Evolutionary conservation across 2,113 vertebrate species (phyloP).

Genomic region (Todiramphus saurophagus): DNA sequence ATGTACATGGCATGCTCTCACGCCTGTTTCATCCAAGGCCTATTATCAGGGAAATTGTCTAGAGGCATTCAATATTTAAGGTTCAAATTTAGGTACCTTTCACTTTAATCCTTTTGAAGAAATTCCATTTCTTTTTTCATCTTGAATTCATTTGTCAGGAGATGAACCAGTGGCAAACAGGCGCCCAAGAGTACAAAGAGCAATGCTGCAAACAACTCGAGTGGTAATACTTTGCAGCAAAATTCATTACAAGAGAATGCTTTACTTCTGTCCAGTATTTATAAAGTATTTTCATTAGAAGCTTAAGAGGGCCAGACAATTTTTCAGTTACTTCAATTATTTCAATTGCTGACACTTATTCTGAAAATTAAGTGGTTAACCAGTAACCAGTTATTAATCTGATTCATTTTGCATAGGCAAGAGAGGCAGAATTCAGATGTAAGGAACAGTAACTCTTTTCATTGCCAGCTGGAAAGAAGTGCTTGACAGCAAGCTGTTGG

Average conservation of each 20-base stretch:
- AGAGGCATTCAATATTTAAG: not conserved
- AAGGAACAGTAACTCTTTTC: not conserved
- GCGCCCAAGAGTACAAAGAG: not conserved
- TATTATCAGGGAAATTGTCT: not conserved
- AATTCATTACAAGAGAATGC: not conserved
- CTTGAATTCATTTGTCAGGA: not conserved
- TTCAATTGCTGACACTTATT: not conserved
- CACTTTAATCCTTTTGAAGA: not conserved
- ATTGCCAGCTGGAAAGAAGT: not conserved
- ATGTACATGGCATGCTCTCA: not conserved
- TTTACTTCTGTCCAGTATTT: not conserved
- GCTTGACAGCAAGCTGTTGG: not conserved
- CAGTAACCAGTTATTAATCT: slow-evolving; percentile 19
- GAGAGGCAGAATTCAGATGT: not conserved
- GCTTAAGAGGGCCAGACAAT: not conserved
- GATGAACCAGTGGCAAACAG: not conserved
- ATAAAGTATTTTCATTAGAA: not conserved
- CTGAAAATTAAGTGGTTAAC: not conserved
- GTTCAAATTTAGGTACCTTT: not conserved
- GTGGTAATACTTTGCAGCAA: not conserved
- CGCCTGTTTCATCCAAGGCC: not conserved
- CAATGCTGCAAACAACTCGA: not conserved
- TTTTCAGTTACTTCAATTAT: slow-evolving; percentile 7
- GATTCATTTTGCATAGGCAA: not conserved
- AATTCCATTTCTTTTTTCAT: not conserved